Base-by-base conservation (phyloP, 2,113 vertebrate species). In the Phalacrocorax aristotelis region DNA sequence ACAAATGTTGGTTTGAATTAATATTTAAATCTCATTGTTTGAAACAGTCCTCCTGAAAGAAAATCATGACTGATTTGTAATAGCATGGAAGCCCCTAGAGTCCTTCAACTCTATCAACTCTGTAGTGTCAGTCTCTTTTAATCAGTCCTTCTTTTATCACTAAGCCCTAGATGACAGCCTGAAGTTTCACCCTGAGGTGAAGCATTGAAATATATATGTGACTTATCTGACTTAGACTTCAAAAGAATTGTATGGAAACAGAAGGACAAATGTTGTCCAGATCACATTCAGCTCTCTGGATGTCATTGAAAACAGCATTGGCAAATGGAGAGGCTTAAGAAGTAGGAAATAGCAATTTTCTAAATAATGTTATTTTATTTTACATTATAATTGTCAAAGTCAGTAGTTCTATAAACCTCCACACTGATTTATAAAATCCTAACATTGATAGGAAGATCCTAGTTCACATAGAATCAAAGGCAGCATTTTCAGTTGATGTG, bases 1-100 rank as follows among this genome's bases (percentile, higher is more conserved):
- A 89, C 80, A 94, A 97, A 92, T 87, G 89, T 89, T 96, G 69
- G 13, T 92, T 97, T 93, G 93, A 91, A 97, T 94, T 94, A 94
- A 95, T 95, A 95, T 96, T 97, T 96, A 93, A 87, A 95, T 93
- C 81, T 93, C 52, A 82, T 93, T 97, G 91, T 95, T 95, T 93
- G 89, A 95, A 95, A 94, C 40, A 91, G 58, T 78, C 58, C 62
- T 95, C 93, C 82, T 96, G 91, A 95, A 97, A 93, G 74, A 62
- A 95, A 97, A 94, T 91, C 38, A 83, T 57, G 83, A 46, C 61
- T 87, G 93, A 79, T 95, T 94, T 95, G 95, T 96, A 95, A 90
- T 94, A 95, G 81, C 71, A 18, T 87, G 74, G 61, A 66, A 94
- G 54, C 49, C 93, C 70, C 62, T 30, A 51, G 93, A 94, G 94